Evolutionary conservation across 2,888 invertebrate species (phyloP).

Genomic region (Conistra vaccinii): DNA sequence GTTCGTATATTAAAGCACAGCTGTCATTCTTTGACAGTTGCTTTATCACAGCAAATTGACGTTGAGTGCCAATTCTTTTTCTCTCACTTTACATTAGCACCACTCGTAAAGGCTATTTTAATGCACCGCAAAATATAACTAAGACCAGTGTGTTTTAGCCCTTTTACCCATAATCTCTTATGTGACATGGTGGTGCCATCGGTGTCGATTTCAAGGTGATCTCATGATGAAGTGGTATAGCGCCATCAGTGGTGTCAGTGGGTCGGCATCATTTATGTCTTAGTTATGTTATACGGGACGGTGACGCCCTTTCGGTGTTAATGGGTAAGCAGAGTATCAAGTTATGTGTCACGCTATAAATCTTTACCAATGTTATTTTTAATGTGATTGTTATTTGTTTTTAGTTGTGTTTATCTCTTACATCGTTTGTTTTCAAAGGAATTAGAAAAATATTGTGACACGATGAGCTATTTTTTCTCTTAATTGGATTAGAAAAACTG

Average conservation of each 20-base stretch:
- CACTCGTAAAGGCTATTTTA: background rate
- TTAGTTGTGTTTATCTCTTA: background rate
- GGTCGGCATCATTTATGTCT: constrained; percentile 30
- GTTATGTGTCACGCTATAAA: background rate
- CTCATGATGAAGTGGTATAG: constrained; percentile 51
- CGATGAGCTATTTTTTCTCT: background rate
- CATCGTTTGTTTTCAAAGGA: background rate
- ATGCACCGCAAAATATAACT: background rate
- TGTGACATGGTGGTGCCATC: constrained; percentile 26
- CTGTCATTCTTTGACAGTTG: background rate
- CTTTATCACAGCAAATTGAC: background rate
- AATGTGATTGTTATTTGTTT: background rate
- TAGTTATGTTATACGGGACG: constrained; percentile 10
- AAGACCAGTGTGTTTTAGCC: background rate
- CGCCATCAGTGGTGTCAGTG: background rate
- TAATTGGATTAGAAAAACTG: background rate
- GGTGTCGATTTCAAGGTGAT: constrained; percentile 54
- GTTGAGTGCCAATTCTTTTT: background rate
- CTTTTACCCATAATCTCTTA: constrained; percentile 1
- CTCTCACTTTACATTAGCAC: background rate
- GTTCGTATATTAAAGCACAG: background rate
- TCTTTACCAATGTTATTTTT: constrained; percentile 1
- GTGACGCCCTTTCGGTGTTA: constrained; percentile 49
- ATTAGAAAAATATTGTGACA: background rate
- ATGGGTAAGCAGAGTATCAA: constrained; percentile 25